Base-by-base conservation (phyloP, 2,888 invertebrate genomes). In the Laothoe populi region DNA sequence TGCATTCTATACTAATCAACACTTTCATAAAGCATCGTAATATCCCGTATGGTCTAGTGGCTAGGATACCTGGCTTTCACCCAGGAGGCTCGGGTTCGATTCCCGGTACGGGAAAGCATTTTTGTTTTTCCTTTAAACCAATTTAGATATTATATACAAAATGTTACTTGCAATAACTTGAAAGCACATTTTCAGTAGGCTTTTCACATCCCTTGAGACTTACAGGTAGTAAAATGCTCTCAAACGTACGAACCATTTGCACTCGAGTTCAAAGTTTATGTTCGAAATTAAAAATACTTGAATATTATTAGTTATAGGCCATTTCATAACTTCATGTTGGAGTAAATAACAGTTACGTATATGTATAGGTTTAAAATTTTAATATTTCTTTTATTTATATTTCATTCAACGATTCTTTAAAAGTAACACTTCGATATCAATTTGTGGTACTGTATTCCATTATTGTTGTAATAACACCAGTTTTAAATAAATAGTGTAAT, bases 61-160 rank as follows among this genome's bases (percentile, higher is more conserved):
- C 94, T 94, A 94, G 94, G 94, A 94, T 95, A 94, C 94, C 94
- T 94, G 94, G 94, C 94, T 94, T 94, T 94, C 94, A 94, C 94
- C 94, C 94, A 94, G 94, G 94, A 95, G 94, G 95, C 95, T 94
- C 94, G 94, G 94, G 95, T 95, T 95, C 94, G 94, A 95, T 95
- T 95, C 94, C 94, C 94, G 94, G 94, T 94, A 94, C 93, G 94
- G 94, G 94, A 94, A 94, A 67, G 8, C 1, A 1, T 38, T 38
- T 38, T 13, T 13, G 2, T 13, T 38, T 38, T 38, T 10, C 26
- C 26, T 26, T 26, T 3, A 26, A 26, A 26, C 26, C 26, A 26
- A 4, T 26, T 26, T 26, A 26, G 26, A 26, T 3, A 26, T 26
- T 26, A 26, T 7, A 26, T 38, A 3, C 11, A 11, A 11, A 38